Percentiles rank a stretch among this genome's conserved stretches.
Evolutionary conservation across 2,113 vertebrate genomes (phyloP).

Genomic region (Daubentonia madagascariensis): DNA sequence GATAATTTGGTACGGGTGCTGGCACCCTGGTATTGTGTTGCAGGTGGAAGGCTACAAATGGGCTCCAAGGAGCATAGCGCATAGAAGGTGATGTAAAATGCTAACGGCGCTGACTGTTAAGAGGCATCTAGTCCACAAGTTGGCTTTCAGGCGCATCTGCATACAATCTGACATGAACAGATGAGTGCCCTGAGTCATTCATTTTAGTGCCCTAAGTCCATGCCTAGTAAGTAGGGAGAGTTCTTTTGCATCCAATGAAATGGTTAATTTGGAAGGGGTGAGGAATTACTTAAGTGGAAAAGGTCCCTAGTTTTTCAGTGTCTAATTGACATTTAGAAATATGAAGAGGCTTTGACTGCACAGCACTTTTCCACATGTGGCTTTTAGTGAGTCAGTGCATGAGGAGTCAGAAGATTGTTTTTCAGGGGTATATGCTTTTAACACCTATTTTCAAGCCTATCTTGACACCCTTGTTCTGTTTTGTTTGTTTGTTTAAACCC

Average conservation of each 20-base stretch:
- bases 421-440: background rate
- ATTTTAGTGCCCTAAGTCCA: background rate
- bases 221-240: background rate
- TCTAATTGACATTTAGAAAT: background rate
- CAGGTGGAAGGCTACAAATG: rapidly evolving
- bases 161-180: background rate
- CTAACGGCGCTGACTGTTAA: too few relatives aligned
- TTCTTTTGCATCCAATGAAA: background rate
- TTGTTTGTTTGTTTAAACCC: background rate
- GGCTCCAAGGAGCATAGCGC: rapidly evolving
- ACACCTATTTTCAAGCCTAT: background rate
- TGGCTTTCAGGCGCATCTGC: background rate
- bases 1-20: rapidly evolving
- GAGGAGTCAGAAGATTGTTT: background rate
- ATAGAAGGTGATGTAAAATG: background rate
- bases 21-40: too few relatives aligned
- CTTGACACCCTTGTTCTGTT: background rate
- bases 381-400: background rate
- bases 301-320: background rate
- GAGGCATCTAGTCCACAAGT: background rate
- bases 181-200: background rate
- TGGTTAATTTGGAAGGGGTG: background rate
- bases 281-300: background rate
- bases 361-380: background rate
- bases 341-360: background rate